Evolutionary conservation across 1,140 invertebrate species (phyloP).

Genomic region (Camponotus pennsylvanicus): DNA sequence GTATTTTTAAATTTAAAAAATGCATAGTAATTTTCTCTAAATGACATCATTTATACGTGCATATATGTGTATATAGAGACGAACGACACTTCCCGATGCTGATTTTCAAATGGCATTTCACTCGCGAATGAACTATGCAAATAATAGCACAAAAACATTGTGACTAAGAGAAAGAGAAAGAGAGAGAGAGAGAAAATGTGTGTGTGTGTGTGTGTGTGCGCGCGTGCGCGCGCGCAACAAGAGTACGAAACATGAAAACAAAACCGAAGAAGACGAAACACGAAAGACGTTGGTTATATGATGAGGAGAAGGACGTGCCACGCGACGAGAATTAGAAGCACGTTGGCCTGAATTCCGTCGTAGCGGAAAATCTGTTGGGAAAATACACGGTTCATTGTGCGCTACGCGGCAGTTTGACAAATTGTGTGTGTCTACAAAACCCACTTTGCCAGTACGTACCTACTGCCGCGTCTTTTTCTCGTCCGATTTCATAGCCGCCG

Average conservation of each 20-base stretch:
- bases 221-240: not conserved
- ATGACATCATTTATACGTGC: slow-evolving; percentile 18
- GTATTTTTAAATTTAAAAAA: not conserved
- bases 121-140: slow-evolving; percentile 66
- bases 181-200: slow-evolving; percentile 36
- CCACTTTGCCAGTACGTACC: slow-evolving; percentile 48
- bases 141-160: slow-evolving; percentile 52
- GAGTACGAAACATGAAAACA: slow-evolving; percentile 38
- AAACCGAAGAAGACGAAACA: slow-evolving; percentile 44
- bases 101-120: slow-evolving; percentile 71
- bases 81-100: slow-evolving; percentile 56
- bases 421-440: slow-evolving; percentile 75
- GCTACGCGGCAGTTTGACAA: slow-evolving; percentile 70
- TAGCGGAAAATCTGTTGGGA: slow-evolving; percentile 75
- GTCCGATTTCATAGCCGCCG: slow-evolving; percentile 39
- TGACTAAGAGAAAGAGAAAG: slow-evolving; percentile 12
- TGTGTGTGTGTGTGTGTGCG: too few species aligned
- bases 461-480: slow-evolving; percentile 42
- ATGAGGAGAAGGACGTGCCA: slow-evolving; percentile 29
- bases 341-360: slow-evolving; percentile 70
- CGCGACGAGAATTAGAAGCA: slow-evolving; percentile 42
- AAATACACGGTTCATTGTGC: slow-evolving; percentile 78
- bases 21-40: not conserved
- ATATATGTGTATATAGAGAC: not conserved
- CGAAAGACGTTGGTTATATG: slow-evolving; percentile 40